Percentiles rank a stretch among this genome's conserved stretches.
Evolutionary conservation across 2,888 invertebrate genomes (phyloP).

Genomic region (Teleogryllus oceanicus): DNA sequence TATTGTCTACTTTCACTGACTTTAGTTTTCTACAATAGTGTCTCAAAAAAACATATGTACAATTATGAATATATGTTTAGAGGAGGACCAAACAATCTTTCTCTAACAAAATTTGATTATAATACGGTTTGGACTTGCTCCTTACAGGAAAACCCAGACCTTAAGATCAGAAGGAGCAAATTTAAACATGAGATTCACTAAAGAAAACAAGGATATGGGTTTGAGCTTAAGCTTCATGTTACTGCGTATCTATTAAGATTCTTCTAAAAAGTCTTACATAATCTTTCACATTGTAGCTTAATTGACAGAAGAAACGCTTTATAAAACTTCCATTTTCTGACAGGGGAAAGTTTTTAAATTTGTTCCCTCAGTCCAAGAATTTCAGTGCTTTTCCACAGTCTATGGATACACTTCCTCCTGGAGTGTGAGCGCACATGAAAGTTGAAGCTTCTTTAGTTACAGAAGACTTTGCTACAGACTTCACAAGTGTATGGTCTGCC

Average conservation of each 20-base stretch:
- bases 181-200: background rate
- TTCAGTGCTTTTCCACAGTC: background rate
- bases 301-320: background rate
- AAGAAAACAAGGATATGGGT: background rate
- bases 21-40: too few relatives aligned
- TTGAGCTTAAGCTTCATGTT: background rate
- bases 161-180: background rate
- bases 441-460: background rate
- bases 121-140: too few relatives aligned
- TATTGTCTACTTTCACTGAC: too few relatives aligned
- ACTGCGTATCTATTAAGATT: background rate
- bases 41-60: too few relatives aligned
- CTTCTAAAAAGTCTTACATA: background rate
- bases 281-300: background rate
- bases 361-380: background rate
- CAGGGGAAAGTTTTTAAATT: background rate
- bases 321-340: background rate
- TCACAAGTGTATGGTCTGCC: background rate
- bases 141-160: too few relatives aligned
- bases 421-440: background rate
- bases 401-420: slow-evolving; percentile 5
- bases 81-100: too few relatives aligned
- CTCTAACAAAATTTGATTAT: too few relatives aligned
- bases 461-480: background rate
- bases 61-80: too few relatives aligned